Evolutionary conservation across 2,113 vertebrate species (phyloP), one percentile per base, ranked within the genome.

Genomic region (Melierax canorus): DNA sequence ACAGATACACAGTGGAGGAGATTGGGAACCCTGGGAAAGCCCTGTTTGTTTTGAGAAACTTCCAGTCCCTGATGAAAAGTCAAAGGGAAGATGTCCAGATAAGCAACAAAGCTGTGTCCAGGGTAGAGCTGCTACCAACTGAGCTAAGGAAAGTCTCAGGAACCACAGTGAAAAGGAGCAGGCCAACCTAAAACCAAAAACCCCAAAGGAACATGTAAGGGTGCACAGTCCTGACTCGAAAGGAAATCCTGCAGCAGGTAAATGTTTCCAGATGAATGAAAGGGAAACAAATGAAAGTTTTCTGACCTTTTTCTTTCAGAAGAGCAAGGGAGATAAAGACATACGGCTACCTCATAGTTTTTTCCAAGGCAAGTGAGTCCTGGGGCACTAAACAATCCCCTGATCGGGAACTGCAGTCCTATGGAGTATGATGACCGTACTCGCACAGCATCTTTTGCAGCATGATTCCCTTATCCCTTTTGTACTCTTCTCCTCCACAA

Each of bases 351-450:
- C 50, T 48, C 3, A 0, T 9, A 24, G 5, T 5, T 21, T 71
- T 39, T 39, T 32, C 71, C 58, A 87, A 30, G 39, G 34, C 24
- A 74, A 68, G 41, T 0, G 19, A 39, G 21, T 12, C 48, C 30
- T 23, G 43, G 22, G 38, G 48, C 73, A 43, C 24, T 3, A 46
- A 68, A 4, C 12, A 39, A 87, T 60, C 12, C 41, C 68, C 76
- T n/a, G 6, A 58, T 22, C 38, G 17, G 64, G 56, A 32, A 30
- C 32, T 29, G 36, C 23, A 48, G 55, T 27, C 80, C 80, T 29
- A 2, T 1, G 3, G 26, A 15, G 10, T 7, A 62, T 0, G 0
- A 22, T 4, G 45, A 66, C 1, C 27, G 22, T 2, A 55, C 26
- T 1, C 11, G 14, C 45, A 66, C 71, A 36, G 75, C 92, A 75